Evolutionary conservation across 2,113 vertebrate species (phyloP).

Genomic region (Dissostichus mawsoni): DNA sequence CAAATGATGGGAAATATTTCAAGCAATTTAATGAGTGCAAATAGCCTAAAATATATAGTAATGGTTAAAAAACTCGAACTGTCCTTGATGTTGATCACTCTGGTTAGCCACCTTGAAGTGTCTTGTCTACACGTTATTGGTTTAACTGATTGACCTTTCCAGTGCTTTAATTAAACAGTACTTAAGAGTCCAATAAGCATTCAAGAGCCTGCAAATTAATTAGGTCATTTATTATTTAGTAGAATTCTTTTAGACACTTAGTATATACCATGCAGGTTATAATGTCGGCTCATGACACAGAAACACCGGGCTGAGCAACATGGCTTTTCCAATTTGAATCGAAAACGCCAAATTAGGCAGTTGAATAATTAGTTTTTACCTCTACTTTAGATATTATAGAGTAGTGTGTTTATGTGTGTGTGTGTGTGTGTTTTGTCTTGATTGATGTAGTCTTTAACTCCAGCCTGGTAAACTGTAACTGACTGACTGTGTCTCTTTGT

Average conservation of each 20-base stretch:
- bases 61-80: neutral
- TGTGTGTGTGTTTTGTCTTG: conserved; percentile 17
- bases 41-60: neutral
- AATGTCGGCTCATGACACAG: neutral
- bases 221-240: neutral
- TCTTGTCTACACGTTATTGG: neutral
- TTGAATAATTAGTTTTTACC: neutral
- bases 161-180: neutral
- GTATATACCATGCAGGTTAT: neutral
- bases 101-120: neutral
- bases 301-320: neutral
- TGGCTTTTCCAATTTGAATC: neutral
- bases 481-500: conserved; percentile 47
- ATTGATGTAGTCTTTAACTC: conserved; percentile 17
- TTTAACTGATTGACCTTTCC: conserved; percentile 23
- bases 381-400: neutral
- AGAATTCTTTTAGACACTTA: neutral
- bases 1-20: neutral
- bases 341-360: neutral
- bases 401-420: neutral
- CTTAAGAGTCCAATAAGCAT: neutral
- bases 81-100: neutral
- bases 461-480: conserved; percentile 28
- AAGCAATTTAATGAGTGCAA: neutral
- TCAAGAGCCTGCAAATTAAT: neutral